Base-by-base conservation (phyloP, 64 coral and sea anemone genomes). In the Actinia tenebrosa region DNA sequence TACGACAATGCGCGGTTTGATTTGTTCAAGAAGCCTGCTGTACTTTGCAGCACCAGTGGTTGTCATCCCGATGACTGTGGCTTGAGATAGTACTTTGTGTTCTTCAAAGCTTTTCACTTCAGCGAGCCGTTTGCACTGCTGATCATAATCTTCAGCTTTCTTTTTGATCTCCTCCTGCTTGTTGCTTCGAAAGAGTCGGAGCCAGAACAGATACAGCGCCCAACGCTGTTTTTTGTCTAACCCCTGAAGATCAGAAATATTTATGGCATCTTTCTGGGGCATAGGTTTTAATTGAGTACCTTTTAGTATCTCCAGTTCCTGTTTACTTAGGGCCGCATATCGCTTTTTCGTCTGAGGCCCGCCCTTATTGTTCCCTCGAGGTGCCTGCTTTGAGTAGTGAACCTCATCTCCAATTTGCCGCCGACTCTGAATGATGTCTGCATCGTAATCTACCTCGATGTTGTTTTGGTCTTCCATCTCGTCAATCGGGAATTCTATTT, bases 151-250 rank as follows among this genome's bases (percentile, higher is more conserved):
- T 25, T 83, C 56, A 62, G 59, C 69, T 7, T 53, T 89, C 83
- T 30, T 55, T 53, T 45, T 75, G 27, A 89, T 59, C 20, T 86
- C 60, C 7, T 56, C 44, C 77, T 4, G 17, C 59, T 79, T 90
- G 66, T 16, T 82, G 46, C 53, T 71, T 45, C 84, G 95, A 20
- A 88, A 98, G 44, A 88, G 87, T 55, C 77, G 79, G 44, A 93
- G 59, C 95, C 95, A 98, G 87, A 89, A 81, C 25, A 93, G 71
- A 59, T 93, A 98, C 0, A 98, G 79, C 27, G 60, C 78, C 78
- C 89, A 69, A 30, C 93, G 89, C 27, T 86, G 46, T 15, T 17
- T 45, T 7, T 60, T 20, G 37, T 79, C 1, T 44, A 95, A 56
- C 6, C 44, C 37, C 93, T 86, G 87, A 78, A 95, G 84, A 44